Base-by-base conservation (phyloP, 2,113 vertebrate genomes). In the Triplophysa tibetana region DNA sequence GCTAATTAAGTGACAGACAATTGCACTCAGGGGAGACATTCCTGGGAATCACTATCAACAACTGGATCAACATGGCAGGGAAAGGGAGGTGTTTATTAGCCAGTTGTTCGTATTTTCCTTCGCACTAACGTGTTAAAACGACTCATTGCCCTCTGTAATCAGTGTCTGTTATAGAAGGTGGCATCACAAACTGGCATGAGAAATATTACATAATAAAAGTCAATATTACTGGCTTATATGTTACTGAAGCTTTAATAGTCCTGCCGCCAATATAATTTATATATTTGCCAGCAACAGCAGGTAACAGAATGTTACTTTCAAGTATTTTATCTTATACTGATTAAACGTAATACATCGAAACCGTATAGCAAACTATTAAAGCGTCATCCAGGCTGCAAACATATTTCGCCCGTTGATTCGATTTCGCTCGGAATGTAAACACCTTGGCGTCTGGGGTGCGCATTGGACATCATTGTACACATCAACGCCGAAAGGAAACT, bases 1-100 rank as follows among this genome's bases (percentile, higher is more conserved):
- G 86, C 89, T 93, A 93, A 93, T 93, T 92, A 91, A 89, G 86
- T 89, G 90, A 89, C 85, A 91, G 89, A 89, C 88, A 90, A 89
- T 88, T 86, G 85, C 86, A 86, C 88, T 84, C 88, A 19, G 81
- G 89, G 89, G 89, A 91, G 85, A 85, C 80, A 85, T 88, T 85
- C 86, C 82, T 86, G 83, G 81, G 63, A 87, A 90, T 87, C 86
- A 85, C 82, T 78, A 86, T 90, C 85, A 86, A 81, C 85, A 81
- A 87, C 83, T 87, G 85, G 86, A 89, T 88, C 85, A 85, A 83
- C 88, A 85, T 88, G 75, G 75, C 82, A 70, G 87, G 56, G 82
- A 85, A 82, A 69, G 72, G 70, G 76, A 82, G 82, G 82, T 77
- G 83, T 87, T 88, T 87, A 89, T 82, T 86, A 85, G 82, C 79